Evolutionary conservation across 1,140 invertebrate genomes (phyloP), one percentile per base, ranked within the genome.

Genomic region (Heliothis subflexa): DNA sequence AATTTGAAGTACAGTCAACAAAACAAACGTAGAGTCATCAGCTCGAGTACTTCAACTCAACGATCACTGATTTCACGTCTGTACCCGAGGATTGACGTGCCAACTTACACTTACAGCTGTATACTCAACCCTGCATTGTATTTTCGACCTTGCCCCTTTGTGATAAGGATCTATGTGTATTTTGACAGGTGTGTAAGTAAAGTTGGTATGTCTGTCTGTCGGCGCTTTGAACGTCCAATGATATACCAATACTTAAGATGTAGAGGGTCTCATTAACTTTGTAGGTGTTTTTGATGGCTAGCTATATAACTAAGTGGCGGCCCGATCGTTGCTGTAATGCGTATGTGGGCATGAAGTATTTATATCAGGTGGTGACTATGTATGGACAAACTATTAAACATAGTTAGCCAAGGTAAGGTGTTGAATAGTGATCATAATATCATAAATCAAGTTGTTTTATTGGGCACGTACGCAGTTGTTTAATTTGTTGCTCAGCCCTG

Each of bases 51-150:
- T 16, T 50, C 57, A 62, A 50, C 72, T 74, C 71, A 74, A 74
- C 71, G 55, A 75, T 75, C 72, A 75, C 68, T 62, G 72, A 75
- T 75, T 75, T 75, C 57, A 75, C 72, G 57, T 75, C 72, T 62
- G 54, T 70, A 75, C 72, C 45, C 18, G 55, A 33, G 71, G 25
- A 16, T 75, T 75, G 72, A 75, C 57, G 25, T 28, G 40, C 72
- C 71, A 61, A 74, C 40, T 49, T 57, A 49, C 12, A 11, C 21
- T 49, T 61, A 49, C 55, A 47, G n/a, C 21, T 49, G 11, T 9
- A 61, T 45, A 9, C 0, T 2, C n/a, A 9, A 40, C 40, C 33
- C 0, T 55, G 21, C 28, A 61, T 52, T 64, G 12, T 11, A 76
- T n/a, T 25, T n/a, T 54, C 21, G 45, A 54, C 74, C 33, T 76